Evolutionary conservation across 2,113 vertebrate species (phyloP).

Genomic region (Falcunculus frontatus): DNA sequence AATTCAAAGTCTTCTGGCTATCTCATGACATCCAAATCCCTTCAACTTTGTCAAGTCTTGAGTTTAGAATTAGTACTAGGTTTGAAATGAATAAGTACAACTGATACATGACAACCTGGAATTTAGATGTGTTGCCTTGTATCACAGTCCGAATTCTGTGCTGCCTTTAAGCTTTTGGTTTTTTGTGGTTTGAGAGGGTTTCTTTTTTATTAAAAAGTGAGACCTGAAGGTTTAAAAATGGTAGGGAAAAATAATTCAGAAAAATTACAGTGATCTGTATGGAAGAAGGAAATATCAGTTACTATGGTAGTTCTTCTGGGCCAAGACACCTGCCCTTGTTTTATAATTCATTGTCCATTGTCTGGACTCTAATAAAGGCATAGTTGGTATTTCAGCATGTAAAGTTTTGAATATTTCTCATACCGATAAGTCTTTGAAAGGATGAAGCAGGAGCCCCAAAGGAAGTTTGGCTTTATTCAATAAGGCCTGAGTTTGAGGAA

Average conservation of each 20-base stretch:
- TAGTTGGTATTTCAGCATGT: background rate
- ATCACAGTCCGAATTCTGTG: background rate
- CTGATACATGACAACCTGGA: background rate
- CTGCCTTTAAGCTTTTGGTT: background rate
- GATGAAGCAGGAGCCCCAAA: constrained; percentile 92
- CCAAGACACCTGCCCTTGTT: background rate
- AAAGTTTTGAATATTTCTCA: constrained; percentile 49
- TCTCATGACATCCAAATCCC: background rate
- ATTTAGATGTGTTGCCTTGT: background rate
- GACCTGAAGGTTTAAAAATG: background rate
- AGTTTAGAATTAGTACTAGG: background rate
- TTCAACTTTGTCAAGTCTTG: background rate
- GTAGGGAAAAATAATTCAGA: background rate
- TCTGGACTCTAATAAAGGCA: background rate
- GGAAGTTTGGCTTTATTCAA: constrained; percentile 98
- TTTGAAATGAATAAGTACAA: background rate
- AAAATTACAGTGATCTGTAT: background rate
- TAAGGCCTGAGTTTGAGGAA: constrained; percentile 96
- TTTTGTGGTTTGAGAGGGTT: background rate
- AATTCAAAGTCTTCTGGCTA: background rate
- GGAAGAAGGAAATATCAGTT: background rate
- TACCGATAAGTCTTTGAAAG: constrained; percentile 97
- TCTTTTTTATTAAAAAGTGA: background rate
- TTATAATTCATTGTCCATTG: background rate
- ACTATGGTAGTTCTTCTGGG: background rate